These are phyloP conservation scores for Geopemphigus sp. DNA, from an alignment of 1,140 invertebrate genomes.

Conservation along the genomic window DNA sequence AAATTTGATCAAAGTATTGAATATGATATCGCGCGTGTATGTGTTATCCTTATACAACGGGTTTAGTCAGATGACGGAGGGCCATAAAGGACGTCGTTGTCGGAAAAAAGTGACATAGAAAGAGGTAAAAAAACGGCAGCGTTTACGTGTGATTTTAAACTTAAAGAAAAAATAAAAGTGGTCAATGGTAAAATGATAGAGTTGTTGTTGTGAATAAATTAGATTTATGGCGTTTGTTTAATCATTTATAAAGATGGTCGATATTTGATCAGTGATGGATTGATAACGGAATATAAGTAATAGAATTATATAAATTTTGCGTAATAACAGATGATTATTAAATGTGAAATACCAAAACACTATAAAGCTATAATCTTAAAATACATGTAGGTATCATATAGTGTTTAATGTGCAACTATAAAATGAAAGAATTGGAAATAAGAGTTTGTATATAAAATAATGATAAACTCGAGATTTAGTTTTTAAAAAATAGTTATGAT, in stretches of 20 bases:
- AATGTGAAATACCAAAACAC: too few species aligned
- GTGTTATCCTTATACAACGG: not conserved
- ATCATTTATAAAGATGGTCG: not conserved
- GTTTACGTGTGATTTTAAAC: not conserved
- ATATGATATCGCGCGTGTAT: not conserved
- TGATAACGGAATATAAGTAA: not conserved
- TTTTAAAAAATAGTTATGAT: not conserved
- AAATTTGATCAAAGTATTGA: too few species aligned
- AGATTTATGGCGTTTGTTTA: not conserved
- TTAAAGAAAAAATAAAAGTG: not conserved
- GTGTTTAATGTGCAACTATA: not conserved
- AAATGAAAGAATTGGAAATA: not conserved
- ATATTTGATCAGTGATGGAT: not conserved
- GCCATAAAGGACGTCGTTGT: not conserved
- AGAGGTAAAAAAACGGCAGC: not conserved
- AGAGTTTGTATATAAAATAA: not conserved
- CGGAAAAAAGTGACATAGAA: not conserved
- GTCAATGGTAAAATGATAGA: not conserved
- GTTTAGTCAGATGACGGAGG: not conserved
- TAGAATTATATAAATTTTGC: not conserved
- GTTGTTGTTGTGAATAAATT: not conserved
- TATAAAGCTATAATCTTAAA: not conserved
- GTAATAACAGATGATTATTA: not conserved
- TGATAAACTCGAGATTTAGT: not conserved
- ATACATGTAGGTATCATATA: too few species aligned